Conservation (phyloP, 2,797 vertebrate genomes). For the Sardinella longiceps region DNA sequence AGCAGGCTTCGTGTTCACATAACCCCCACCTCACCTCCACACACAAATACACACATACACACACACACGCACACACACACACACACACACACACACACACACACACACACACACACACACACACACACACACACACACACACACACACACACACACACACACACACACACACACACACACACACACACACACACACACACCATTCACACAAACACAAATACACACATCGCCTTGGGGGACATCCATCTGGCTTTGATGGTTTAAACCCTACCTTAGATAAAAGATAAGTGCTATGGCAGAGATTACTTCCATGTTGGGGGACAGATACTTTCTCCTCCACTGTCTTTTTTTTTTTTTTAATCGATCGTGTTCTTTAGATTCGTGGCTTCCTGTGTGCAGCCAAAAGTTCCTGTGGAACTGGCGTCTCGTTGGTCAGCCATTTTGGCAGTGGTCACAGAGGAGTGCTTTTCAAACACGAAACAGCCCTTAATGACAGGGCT, state of each 20-base stretch:
- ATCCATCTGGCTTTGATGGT: not conserved
- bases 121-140: not conserved
- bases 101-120: no score
- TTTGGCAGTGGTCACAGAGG: constrained; percentile 1
- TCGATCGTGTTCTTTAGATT: constrained; percentile 24
- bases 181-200: not conserved
- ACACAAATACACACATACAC: not conserved
- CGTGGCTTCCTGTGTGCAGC: constrained; percentile 41
- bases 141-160: constrained; percentile 14
- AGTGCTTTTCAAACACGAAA: constrained; percentile 28
- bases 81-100: no score
- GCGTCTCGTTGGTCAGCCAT: not conserved
- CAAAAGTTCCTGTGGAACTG: constrained; percentile 26
- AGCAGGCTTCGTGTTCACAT: not conserved
- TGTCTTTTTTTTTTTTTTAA: not conserved
- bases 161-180: not conserved
- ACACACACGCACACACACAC: not conserved
- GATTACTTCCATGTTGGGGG: not conserved
- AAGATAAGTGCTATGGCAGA: not conserved
- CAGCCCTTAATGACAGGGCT: constrained; percentile 39
- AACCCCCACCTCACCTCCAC: no score
- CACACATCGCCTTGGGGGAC: not conserved
- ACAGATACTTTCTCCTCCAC: not conserved
- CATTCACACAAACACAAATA: no score
- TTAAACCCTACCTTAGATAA: constrained; percentile 29